Percentiles rank a stretch among this genome's conserved stretches.
Conservation (phyloP, 2,888 invertebrate species). For the Xestia c-nigrum region DNA sequence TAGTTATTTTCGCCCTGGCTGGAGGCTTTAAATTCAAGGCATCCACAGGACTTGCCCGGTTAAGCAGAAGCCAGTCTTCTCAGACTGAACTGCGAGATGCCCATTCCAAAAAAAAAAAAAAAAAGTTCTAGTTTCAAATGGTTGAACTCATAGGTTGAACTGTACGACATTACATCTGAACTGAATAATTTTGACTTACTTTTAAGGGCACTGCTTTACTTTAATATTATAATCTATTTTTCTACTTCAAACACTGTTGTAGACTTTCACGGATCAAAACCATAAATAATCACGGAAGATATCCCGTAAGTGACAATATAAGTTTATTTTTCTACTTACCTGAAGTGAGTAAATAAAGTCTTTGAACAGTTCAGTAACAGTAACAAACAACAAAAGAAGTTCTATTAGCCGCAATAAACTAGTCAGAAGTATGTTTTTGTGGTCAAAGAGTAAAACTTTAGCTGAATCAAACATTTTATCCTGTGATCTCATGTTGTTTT, state of each 20-base stretch:
- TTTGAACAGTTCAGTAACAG: not conserved
- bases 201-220: not conserved
- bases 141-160: not conserved
- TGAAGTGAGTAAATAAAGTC: not conserved
- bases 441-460: slow-evolving; percentile 25
- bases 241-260: no score
- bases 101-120: no score
- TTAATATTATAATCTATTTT: no score
- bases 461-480: not conserved
- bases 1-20: no score
- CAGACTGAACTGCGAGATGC: no score
- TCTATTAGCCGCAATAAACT: slow-evolving; percentile 27
- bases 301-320: no score
- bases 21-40: no score
- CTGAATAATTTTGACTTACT: not conserved
- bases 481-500: not conserved
- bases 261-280: no score
- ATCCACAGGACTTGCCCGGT: no score
- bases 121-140: no score
- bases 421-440: slow-evolving; percentile 13
- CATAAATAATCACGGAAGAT: no score
- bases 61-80: no score
- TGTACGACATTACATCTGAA: not conserved
- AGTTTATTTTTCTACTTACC: not conserved
- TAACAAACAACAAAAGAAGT: slow-evolving; percentile 9